Evolutionary conservation across 2,113 vertebrate species (phyloP), one percentile per base, ranked within the genome.

Genomic region (Sander lucioperca): DNA sequence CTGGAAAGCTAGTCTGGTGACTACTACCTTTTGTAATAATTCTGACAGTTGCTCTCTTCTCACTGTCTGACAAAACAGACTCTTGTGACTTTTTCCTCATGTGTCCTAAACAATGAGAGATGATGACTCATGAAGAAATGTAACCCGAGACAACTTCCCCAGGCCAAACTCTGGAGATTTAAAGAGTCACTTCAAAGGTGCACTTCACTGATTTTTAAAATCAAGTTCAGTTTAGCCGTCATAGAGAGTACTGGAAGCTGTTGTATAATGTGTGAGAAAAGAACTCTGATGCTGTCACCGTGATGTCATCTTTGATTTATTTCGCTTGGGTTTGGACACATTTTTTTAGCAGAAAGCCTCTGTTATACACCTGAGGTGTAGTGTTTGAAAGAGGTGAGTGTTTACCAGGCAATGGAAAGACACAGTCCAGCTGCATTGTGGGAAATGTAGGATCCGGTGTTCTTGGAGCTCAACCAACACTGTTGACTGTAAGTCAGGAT

Each of bases 1-100:
- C 79, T 82, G 80, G 62, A 30, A 81, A 56, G 57, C 78, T 27
- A 16, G 56, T 89, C 85, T 73, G 68, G 45, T 80, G 82, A 92
- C 84, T 11, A 10, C 1, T 6, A 23, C 3, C 19, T 80, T 74
- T 61, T 80, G 16, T 43, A 25, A 80, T 65, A 47, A 61, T 21
- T 71, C 11, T 61, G 53, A 71, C 68, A 11, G 4, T 25, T 45
- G 15, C 19, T 72, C 56, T 68, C 54, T 65, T 14, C 7, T 53
- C 15, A 51, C 27, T 59, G 21, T 54, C 33, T 67, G 27, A 74
- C 63, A 79, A 51, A 83, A 79, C n/a, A 57, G 11, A 56, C 16
- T 67, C 82, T 73, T 78, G 74, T 90, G 86, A 90, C 71, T 74
- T 63, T 66, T 74, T 19, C 6, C 5, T 86, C 79, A 67, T 36